Evolutionary conservation across 2,888 invertebrate genomes (phyloP), one percentile per base, ranked within the genome.

Genomic region (Apamea monoglypha): DNA sequence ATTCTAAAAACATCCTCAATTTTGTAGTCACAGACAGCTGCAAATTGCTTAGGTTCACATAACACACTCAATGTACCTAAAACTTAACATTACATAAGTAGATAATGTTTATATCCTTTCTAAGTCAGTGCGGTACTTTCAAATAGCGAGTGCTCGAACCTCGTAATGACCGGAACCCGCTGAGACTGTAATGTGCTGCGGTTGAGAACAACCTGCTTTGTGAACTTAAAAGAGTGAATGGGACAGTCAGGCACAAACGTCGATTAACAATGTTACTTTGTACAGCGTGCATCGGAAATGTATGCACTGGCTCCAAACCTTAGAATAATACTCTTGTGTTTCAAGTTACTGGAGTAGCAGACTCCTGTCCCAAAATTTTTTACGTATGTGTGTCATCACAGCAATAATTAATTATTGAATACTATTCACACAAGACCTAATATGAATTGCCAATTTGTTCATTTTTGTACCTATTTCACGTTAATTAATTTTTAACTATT

Each of bases 81-180:
- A 53, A 61, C n/a, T n/a, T 1, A 56, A 59, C 12, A 59, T 84
- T 76, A 84, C 16, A 81, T 81, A 84, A 83, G 59, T 50, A 70
- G 44, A 66, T 81, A 72, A 73, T 68, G 47, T 80, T 29, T 25
- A 74, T 67, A 76, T 76, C 76, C 83, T 83, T 84, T 83, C 83
- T 76, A 83, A 84, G 63, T 61, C 21, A 50, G 70, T 84, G 83
- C 59, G n/a, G 36, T 74, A 84, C 81, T 83, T 83, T 76, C 81
- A 63, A 85, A 61, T 77, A 56, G 56, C n/a, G 36, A 68, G 25
- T 8, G 74, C 32, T 61, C n/a, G n/a, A n/a, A 59, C 56, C n/a
- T 59, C n/a, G 50, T 81, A 76, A 66, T 70, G 81, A 81, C 73
- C 81, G 84, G 73, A 83, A 81, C 81, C 32, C 50, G 29, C 6